Base-by-base conservation (phyloP, 2,113 vertebrate species). In the Melozone crissalis region DNA sequence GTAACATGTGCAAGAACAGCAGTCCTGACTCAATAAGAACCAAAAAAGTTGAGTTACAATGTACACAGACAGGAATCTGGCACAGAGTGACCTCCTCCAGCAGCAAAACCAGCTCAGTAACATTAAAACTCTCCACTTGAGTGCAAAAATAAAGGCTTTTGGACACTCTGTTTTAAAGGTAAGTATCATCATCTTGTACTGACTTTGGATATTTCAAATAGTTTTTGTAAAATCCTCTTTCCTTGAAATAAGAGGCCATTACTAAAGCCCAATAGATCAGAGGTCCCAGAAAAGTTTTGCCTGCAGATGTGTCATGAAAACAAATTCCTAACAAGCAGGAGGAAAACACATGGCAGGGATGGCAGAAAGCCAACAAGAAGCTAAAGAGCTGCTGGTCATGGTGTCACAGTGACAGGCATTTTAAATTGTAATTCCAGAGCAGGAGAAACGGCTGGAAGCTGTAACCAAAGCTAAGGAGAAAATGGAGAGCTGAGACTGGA, bases 331-430 rank as follows among this genome's bases (percentile, higher is more conserved):
- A 90, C 87, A 93, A 94, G 75, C 82, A 93, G 52, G 52, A 89
- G 47, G 74, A 78, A 87, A 84, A 94, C 61, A 75, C 39, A 80
- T 11, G 72, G 52, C 19, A 75, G 52, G 11, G 24, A 91, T 76
- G 92, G 84, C 90, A 94, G 44, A 67, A 93, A 82, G 89, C 85
- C 88, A 94, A 78, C 14, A 58, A 74, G 84, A 84, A 81, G 51
- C 87, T 47, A 61, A 73, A 77, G 37, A 73, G 65, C 61, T 96
- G 35, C 81, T 93, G 39, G 69, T 65, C 43, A 75, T 23, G 24
- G 21, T 65, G 73, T 78, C 81, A 87, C 43, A 72, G 8, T 57
- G 44, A 71, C 57, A 84, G 28, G 44, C 12, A 13, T 49, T 72
- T 78, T 11, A 75, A 87, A 89, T 2, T 68, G 18, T 31, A 41